phyloP scores from a whole-genome alignment of 2,113 vertebrate genomes.

The Sceloporus tristichus region DNA sequence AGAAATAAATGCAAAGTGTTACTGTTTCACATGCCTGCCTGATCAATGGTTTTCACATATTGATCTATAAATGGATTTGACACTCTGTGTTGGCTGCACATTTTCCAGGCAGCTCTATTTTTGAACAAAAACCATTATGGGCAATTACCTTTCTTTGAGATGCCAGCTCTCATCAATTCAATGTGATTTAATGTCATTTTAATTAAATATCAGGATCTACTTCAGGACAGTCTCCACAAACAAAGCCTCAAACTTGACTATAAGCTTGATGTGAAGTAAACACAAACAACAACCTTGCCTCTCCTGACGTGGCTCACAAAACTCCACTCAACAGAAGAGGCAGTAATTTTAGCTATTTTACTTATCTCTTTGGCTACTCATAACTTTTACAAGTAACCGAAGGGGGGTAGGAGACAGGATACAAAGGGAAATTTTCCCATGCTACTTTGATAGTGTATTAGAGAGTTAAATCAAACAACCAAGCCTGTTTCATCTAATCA shows the following conservation, averaged over 20 bases:
- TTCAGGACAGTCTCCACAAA: slow-evolving; percentile 84
- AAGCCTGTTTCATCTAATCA: slow-evolving; percentile 69
- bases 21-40: slow-evolving; percentile 85
- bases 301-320: slow-evolving; percentile 80
- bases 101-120: slow-evolving; percentile 86
- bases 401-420: slow-evolving; percentile 69
- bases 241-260: slow-evolving; percentile 82
- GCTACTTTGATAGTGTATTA: slow-evolving; percentile 74
- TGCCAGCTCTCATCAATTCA: slow-evolving; percentile 88
- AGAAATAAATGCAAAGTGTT: slow-evolving; percentile 86
- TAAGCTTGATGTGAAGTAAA: slow-evolving; percentile 82
- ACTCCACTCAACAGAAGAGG: slow-evolving; percentile 78
- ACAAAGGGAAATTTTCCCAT: slow-evolving; percentile 81
- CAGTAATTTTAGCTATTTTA: slow-evolving; percentile 83
- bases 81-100: slow-evolving; percentile 85
- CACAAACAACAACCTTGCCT: slow-evolving; percentile 71
- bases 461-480: slow-evolving; percentile 67
- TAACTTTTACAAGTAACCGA: slow-evolving; percentile 82
- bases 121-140: slow-evolving; percentile 84
- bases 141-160: slow-evolving; percentile 88
- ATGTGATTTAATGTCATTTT: slow-evolving; percentile 87
- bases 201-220: slow-evolving; percentile 86
- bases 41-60: slow-evolving; percentile 88
- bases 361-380: slow-evolving; percentile 82
- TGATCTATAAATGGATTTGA: slow-evolving; percentile 88